These are phyloP conservation scores for Porphyrio hochstetteri DNA, from an alignment of 2,113 vertebrate species.

Conservation along the genomic window DNA sequence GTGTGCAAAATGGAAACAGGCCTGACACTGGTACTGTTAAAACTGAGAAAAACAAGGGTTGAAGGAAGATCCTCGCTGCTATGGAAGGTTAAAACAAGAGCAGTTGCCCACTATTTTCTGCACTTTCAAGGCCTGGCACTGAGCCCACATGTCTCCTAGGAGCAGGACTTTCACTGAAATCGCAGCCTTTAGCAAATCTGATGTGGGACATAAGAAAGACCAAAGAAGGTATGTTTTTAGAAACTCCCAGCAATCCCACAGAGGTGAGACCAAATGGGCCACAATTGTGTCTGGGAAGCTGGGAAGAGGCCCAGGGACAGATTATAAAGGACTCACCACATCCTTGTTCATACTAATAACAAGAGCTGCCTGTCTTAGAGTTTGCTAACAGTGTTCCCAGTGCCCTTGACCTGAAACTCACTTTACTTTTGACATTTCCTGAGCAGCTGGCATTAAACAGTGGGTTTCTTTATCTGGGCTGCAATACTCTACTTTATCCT, in stretches of 20 bases:
- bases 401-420: slow-evolving; percentile 63
- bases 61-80: not conserved
- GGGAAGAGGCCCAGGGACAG: not conserved
- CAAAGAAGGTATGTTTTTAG: not conserved
- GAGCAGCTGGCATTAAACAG: slow-evolving; percentile 70
- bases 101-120: not conserved
- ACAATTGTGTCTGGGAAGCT: not conserved
- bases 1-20: not conserved
- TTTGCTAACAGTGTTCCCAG: slow-evolving; percentile 56
- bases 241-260: slow-evolving; percentile 16
- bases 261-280: slow-evolving; percentile 1
- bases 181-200: not conserved
- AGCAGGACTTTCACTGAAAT: slow-evolving; percentile 43
- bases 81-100: not conserved
- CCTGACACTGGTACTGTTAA: not conserved
- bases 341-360: slow-evolving; percentile 57
- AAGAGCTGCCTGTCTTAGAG: slow-evolving; percentile 42
- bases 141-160: not conserved
- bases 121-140: not conserved
- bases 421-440: slow-evolving; percentile 66
- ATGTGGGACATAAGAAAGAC: not conserved
- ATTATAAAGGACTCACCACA: slow-evolving; percentile 48
- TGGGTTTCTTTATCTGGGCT: slow-evolving; percentile 49
- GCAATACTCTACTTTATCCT: slow-evolving; percentile 50
- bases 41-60: not conserved